A percentile compares a stretch with the other conserved stretches of the same genome.
Evolutionary conservation across 2,113 vertebrate species (phyloP).

Genomic region (Peromyscus polionotus): DNA sequence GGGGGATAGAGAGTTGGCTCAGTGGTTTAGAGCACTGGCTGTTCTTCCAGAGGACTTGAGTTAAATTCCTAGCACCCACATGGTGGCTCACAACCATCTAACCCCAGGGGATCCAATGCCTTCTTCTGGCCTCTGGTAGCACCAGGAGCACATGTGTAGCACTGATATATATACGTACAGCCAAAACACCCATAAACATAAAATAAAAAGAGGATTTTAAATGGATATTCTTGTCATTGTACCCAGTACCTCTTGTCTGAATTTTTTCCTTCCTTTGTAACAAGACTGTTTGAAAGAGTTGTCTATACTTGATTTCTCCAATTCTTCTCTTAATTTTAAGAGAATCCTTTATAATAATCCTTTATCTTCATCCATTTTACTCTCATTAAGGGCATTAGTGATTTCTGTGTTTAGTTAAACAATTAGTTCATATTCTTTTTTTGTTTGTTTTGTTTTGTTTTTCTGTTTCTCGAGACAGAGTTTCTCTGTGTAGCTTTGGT

Average conservation of each 20-base stretch:
- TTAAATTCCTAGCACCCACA: not conserved
- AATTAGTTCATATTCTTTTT: not conserved
- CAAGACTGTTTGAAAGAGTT: not conserved
- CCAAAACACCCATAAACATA: not conserved
- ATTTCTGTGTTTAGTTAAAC: slow-evolving; percentile 23
- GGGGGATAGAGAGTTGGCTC: not conserved
- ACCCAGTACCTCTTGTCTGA: not conserved
- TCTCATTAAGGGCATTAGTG: not conserved
- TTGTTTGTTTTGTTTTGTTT: not conserved
- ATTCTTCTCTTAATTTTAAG: not conserved
- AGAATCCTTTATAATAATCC: not conserved
- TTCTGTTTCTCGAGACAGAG: too few relatives aligned
- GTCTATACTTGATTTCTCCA: not conserved
- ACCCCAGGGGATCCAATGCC: not conserved
- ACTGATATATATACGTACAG: not conserved
- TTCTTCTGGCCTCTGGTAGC: not conserved
- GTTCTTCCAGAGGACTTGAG: not conserved
- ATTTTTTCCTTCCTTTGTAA: not conserved
- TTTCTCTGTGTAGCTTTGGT: too few relatives aligned
- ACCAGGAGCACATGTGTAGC: not conserved
- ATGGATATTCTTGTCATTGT: not conserved
- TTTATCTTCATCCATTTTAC: not conserved
- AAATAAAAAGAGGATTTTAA: not conserved
- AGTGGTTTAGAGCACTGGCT: not conserved
- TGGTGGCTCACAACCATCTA: not conserved